phyloP scores from a whole-genome alignment of 2,113 vertebrate species.

The Nothocercus julius region DNA sequence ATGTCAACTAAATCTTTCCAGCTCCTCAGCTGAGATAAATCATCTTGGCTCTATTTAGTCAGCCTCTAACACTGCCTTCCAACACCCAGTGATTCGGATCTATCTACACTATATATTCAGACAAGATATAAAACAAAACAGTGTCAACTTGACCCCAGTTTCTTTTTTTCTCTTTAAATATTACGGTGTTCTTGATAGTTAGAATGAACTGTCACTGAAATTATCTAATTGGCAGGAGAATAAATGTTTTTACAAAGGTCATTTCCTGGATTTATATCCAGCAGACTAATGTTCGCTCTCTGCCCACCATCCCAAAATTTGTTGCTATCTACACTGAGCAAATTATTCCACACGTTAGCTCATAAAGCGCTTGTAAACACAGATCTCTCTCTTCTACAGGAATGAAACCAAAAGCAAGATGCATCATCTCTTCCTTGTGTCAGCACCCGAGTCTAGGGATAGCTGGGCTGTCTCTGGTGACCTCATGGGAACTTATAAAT shows the following conservation, averaged over 20 bases:
- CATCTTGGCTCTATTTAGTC: neutral
- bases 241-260: neutral
- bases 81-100: neutral
- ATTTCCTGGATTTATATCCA: neutral
- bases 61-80: neutral
- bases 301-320: neutral
- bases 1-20: constrained; percentile 27
- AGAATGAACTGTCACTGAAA: constrained; percentile 11
- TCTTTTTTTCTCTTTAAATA: constrained; percentile 15
- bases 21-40: constrained; percentile 32
- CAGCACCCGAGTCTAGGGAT: neutral
- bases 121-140: constrained; percentile 36
- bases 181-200: neutral
- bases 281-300: neutral
- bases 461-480: neutral
- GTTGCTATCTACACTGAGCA: neutral
- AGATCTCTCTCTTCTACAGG: neutral
- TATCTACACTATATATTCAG: neutral
- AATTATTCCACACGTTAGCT: neutral
- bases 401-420: neutral
- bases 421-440: neutral
- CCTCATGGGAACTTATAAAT: neutral
- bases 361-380: neutral
- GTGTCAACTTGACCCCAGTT: neutral
- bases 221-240: neutral